Conservation (phyloP, 1,140 invertebrate genomes). For the Apocrypta bakeri region DNA sequence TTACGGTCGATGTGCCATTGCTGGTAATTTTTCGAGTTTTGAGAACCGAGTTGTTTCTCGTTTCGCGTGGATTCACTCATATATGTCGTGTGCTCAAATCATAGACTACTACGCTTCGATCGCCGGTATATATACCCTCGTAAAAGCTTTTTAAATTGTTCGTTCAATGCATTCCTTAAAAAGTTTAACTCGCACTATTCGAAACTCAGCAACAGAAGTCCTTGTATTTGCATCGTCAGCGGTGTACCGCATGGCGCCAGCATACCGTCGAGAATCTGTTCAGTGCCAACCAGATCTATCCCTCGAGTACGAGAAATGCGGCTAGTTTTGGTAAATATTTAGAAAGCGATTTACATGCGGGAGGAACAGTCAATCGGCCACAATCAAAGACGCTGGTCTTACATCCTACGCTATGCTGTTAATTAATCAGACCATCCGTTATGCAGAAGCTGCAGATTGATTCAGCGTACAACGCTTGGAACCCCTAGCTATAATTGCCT, state of each 20-base stretch:
- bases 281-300: background rate
- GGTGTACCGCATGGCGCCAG: no score
- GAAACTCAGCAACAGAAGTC: no score
- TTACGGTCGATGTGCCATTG: no score
- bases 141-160: no score
- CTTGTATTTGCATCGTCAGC: background rate
- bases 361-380: background rate
- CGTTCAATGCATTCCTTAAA: no score
- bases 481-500: conserved; percentile 3
- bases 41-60: no score
- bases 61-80: no score
- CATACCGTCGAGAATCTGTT: background rate
- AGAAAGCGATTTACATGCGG: conserved; percentile 37
- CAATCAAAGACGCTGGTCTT: conserved; percentile 16
- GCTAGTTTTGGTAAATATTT: conserved; percentile 31
- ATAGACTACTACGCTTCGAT: no score
- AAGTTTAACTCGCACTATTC: no score
- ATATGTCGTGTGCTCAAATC: no score
- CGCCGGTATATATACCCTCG: no score
- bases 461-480: background rate
- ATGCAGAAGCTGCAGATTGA: conserved; percentile 15
- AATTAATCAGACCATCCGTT: conserved; percentile 24
- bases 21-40: no score
- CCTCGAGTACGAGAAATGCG: background rate
- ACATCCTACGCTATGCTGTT: background rate